Conservation (phyloP, 1,140 invertebrate species). For the Zaprionus inermis region DNA sequence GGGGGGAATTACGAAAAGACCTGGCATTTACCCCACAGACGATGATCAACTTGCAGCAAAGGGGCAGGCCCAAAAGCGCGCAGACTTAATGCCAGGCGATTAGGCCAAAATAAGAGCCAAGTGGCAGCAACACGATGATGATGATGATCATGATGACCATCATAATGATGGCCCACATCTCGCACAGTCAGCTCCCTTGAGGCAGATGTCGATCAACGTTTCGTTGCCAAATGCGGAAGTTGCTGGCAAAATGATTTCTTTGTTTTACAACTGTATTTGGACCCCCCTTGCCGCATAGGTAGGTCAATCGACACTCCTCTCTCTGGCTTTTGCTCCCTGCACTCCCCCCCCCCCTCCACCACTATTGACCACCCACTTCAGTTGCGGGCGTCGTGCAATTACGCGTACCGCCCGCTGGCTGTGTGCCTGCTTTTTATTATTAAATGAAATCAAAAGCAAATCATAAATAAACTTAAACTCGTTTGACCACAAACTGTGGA, state of each 20-base stretch:
- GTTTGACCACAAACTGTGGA: constrained; percentile 68
- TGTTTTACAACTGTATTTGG: constrained; percentile 81
- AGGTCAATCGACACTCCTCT: constrained; percentile 22
- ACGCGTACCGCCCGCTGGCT: constrained; percentile 72
- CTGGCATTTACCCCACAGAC: constrained; percentile 18
- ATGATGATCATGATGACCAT: not conserved
- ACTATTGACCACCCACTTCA: constrained; percentile 39
- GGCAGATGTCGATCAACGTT: constrained; percentile 28
- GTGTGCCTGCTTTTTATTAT: constrained; percentile 62
- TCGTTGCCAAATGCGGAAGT: constrained; percentile 68
- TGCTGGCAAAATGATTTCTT: constrained; percentile 48
- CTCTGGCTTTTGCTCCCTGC: not conserved
- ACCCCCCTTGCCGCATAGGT: no score
- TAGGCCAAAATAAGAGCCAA: constrained; percentile 32
- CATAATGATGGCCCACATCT: constrained; percentile 31
- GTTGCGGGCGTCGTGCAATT: constrained; percentile 65
- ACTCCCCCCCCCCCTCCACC: not conserved
- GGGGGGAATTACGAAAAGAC: constrained; percentile 39
- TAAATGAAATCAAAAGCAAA: constrained; percentile 81
- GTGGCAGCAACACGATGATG: not conserved
- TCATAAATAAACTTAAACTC: constrained; percentile 81
- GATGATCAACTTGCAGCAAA: constrained; percentile 31
- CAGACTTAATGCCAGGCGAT: constrained; percentile 37
- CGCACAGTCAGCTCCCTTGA: constrained; percentile 16
- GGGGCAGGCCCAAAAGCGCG: constrained; percentile 8